A percentile compares a stretch with the other conserved stretches of the same genome.
Evolutionary conservation across 1,140 invertebrate species (phyloP).

Genomic region (Phocides pigmalion): DNA sequence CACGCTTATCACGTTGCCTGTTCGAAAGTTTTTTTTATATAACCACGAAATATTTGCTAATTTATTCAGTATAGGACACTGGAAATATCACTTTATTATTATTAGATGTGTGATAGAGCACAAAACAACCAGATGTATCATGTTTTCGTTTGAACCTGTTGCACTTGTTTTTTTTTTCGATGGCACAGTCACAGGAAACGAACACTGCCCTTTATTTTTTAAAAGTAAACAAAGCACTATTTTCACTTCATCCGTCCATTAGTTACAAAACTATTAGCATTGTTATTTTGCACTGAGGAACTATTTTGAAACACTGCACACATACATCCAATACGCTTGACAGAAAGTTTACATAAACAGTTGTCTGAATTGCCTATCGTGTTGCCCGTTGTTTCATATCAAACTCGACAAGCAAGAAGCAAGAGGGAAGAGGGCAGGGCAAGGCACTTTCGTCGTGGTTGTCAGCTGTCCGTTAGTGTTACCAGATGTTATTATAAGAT

Average conservation of each 20-base stretch:
- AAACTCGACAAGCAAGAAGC: conserved; percentile 20
- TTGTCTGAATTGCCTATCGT: no score
- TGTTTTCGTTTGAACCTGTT: conserved; percentile 40
- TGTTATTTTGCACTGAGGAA: conserved; percentile 29
- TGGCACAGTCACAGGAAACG: conserved; percentile 19
- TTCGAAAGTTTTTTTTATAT: conserved; percentile 25
- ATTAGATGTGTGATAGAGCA: conserved; percentile 11
- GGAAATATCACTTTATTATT: conserved; percentile 32
- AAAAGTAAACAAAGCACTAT: conserved; percentile 21
- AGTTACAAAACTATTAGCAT: conserved; percentile 2
- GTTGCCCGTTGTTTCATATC: conserved; percentile 6
- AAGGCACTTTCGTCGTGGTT: conserved; percentile 38
- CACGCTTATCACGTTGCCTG: conserved; percentile 24
- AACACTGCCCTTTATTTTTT: conserved; percentile 24
- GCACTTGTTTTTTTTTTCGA: conserved; percentile 42
- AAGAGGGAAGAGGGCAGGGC: conserved; percentile 41
- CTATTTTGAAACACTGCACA: conserved; percentile 46
- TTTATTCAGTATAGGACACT: conserved; percentile 28
- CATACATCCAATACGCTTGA: conserved; percentile 41
- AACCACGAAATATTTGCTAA: conserved; percentile 22
- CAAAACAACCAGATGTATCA: conserved; percentile 31
- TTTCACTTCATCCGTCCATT: conserved; percentile 19
- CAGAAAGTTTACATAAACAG: conserved; percentile 61
- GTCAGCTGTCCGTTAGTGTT: no score
- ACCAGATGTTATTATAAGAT: no score